Conservation (phyloP, 2,888 invertebrate genomes). For the Encarsia formosa region DNA sequence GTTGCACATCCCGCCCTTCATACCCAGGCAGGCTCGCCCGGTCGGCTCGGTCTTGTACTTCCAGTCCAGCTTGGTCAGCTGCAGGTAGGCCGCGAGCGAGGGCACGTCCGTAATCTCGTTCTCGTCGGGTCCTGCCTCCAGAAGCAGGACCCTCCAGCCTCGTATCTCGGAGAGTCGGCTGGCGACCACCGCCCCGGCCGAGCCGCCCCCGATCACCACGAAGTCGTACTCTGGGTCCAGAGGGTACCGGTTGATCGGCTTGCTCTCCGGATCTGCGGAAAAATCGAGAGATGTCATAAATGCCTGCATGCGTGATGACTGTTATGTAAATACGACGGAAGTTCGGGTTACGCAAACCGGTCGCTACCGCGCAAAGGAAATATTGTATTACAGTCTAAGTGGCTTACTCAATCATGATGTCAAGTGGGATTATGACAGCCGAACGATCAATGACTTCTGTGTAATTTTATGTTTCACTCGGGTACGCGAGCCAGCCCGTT, state of each 20-base stretch:
- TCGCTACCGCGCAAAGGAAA: background rate
- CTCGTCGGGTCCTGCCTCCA: constrained; percentile 85
- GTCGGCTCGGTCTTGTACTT: constrained; percentile 85
- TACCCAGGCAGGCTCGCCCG: constrained; percentile 73
- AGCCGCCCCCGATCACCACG: constrained; percentile 79
- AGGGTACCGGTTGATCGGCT: constrained; percentile 66
- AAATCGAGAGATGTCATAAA: too few species aligned
- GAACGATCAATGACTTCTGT: constrained; percentile 11
- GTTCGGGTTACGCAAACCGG: background rate
- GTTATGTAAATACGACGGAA: constrained; percentile 3
- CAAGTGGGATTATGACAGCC: constrained; percentile 7
- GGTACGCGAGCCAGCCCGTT: background rate
- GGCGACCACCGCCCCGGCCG: constrained; percentile 86
- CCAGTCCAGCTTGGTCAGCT: constrained; percentile 83
- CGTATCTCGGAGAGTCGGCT: constrained; percentile 73
- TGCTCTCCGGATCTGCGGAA: constrained; percentile 77
- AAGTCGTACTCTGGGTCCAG: constrained; percentile 77
- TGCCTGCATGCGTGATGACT: background rate
- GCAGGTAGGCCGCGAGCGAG: constrained; percentile 80
- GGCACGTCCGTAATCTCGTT: constrained; percentile 86
- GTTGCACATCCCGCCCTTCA: constrained; percentile 74
- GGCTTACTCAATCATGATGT: constrained; percentile 19
- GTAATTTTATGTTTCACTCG: background rate
- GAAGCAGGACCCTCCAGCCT: constrained; percentile 71
- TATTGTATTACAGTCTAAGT: constrained; percentile 9